Conservation (phyloP, 2,113 vertebrate species). For the Baryphthengus martii region DNA sequence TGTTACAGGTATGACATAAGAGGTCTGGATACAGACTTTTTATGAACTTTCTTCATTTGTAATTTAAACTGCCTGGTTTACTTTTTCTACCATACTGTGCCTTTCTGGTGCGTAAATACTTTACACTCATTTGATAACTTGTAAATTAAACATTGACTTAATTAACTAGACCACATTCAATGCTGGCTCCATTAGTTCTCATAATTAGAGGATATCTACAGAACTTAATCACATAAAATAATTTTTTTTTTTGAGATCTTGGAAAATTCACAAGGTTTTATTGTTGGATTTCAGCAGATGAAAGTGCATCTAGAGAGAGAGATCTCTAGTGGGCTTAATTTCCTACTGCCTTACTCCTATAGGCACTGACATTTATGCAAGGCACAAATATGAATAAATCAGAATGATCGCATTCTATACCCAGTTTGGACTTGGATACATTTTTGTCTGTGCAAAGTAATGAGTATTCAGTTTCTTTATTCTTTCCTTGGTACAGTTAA, state of each 20-base stretch:
- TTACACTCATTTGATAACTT: neutral
- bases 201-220: neutral
- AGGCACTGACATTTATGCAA: neutral
- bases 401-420: neutral
- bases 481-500: neutral
- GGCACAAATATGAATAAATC: neutral
- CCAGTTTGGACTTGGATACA: neutral
- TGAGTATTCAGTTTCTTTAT: neutral
- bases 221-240: neutral
- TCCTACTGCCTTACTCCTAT: neutral
- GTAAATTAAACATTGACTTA: slow-evolving; percentile 21
- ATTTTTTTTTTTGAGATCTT: neutral
- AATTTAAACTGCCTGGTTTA: neutral
- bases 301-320: neutral
- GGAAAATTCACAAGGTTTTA: neutral
- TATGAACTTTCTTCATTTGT: neutral
- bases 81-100: neutral
- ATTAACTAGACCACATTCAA: neutral
- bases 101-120: slow-evolving; percentile 4
- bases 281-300: neutral
- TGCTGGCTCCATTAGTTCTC: neutral
- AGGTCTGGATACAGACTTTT: neutral
- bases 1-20: neutral
- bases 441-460: neutral
- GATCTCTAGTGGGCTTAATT: neutral